Evolutionary conservation across 2,797 vertebrate genomes (phyloP).

Genomic region (Cossypha polioptera): DNA sequence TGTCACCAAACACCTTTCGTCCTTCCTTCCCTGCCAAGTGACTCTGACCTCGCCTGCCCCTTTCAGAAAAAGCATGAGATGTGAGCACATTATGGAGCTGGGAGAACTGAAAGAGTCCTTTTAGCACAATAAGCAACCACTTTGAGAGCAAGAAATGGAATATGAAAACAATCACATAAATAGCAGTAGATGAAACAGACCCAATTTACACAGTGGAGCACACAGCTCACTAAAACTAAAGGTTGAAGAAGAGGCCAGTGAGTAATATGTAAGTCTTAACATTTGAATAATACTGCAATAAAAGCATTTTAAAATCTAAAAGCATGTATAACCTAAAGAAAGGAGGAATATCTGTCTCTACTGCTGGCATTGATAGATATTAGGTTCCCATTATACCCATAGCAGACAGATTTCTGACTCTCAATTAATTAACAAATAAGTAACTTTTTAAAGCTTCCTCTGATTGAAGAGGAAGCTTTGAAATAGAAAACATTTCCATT

Average conservation of each 20-base stretch:
- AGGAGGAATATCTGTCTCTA: neutral
- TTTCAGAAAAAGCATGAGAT: neutral
- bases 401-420: neutral
- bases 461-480: neutral
- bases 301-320: neutral
- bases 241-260: neutral
- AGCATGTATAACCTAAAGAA: neutral
- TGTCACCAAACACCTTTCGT: fast-evolving
- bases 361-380: neutral
- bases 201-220: neutral
- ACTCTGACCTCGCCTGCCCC: neutral
- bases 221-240: neutral
- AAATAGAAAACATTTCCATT: neutral
- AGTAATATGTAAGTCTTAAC: neutral
- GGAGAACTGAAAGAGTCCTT: neutral
- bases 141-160: neutral
- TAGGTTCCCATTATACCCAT: neutral
- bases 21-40: neutral
- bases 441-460: neutral
- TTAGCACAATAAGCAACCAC: neutral
- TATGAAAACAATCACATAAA: neutral
- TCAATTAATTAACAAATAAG: neutral
- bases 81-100: neutral
- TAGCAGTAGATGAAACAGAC: neutral
- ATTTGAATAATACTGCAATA: neutral